Percentiles rank a stretch among this genome's conserved stretches.
phyloP scores from a whole-genome alignment of 2,797 vertebrate genomes.

The Masticophis lateralis region DNA sequence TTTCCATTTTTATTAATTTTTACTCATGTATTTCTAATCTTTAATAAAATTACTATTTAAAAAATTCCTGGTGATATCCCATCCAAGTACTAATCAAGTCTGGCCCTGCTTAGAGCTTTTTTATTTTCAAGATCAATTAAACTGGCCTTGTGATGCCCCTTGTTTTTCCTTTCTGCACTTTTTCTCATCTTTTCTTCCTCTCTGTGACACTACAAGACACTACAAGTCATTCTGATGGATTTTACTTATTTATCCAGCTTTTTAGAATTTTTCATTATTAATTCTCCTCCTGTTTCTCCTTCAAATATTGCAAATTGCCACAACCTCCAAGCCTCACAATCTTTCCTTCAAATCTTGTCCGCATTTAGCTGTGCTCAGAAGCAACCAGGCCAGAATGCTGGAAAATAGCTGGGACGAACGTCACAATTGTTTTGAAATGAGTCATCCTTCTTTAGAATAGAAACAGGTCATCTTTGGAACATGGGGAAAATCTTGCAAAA shows the following conservation, averaged over 20 bases:
- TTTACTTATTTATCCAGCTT: neutral
- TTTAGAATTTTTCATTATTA: neutral
- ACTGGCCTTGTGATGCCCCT: neutral
- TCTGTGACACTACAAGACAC: neutral
- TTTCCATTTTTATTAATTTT: neutral
- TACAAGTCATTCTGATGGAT: neutral
- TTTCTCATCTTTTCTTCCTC: neutral
- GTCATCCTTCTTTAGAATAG: conserved; percentile 10
- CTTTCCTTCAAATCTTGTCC: neutral
- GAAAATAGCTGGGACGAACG: neutral
- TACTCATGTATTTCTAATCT: neutral
- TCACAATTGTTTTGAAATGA: conserved; percentile 2
- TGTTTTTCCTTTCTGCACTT: neutral
- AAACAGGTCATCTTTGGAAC: neutral
- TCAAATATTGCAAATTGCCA: neutral
- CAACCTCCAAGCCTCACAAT: neutral
- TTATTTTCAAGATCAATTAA: neutral
- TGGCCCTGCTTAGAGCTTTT: neutral
- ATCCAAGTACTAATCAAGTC: neutral
- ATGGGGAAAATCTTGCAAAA: neutral
- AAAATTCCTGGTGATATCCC: neutral
- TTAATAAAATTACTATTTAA: neutral
- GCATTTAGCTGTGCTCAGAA: neutral
- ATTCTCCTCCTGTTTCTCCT: neutral
- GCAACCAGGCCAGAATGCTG: neutral